Percentiles rank a stretch among this genome's conserved stretches.
These are phyloP conservation scores for Rhinichthys klamathensis DNA, from an alignment of 2,113 vertebrate genomes.

Conservation along the genomic window DNA sequence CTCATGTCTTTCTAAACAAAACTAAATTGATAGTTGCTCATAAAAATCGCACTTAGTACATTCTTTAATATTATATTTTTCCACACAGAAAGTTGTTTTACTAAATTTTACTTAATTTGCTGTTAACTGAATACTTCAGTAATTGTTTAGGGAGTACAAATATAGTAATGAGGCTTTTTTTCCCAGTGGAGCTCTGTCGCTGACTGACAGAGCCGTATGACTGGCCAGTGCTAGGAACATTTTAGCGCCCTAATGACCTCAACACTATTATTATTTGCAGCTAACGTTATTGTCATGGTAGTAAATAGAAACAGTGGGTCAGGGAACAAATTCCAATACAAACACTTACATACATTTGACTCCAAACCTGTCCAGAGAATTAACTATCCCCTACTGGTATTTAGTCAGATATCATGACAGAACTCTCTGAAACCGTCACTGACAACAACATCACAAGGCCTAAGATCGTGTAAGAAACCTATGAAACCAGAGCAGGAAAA, in stretches of 20 bases:
- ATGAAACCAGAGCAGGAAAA: conserved; percentile 72
- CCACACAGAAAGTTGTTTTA: too few relatives aligned
- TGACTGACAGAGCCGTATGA: conserved; percentile 57
- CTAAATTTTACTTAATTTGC: neutral
- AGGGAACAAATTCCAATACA: conserved; percentile 42
- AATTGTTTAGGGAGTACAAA: neutral
- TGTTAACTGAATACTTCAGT: neutral
- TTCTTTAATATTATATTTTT: neutral
- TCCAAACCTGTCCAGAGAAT: neutral
- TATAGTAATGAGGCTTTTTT: conserved; percentile 20
- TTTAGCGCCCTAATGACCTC: conserved; percentile 59
- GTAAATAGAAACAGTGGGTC: conserved; percentile 58
- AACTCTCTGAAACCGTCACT: neutral
- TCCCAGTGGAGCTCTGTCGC: conserved; percentile 46
- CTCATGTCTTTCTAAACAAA: neutral
- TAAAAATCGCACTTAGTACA: neutral
- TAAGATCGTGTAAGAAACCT: neutral
- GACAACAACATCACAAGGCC: neutral
- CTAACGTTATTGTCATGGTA: conserved; percentile 51
- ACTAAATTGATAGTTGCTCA: neutral
- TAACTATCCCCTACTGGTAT: neutral
- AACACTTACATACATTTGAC: neutral
- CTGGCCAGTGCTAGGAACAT: conserved; percentile 30
- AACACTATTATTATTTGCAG: conserved; percentile 66
- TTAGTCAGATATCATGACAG: neutral